Base-by-base conservation (phyloP, 2,888 invertebrate genomes). In the Merodon equestris region DNA sequence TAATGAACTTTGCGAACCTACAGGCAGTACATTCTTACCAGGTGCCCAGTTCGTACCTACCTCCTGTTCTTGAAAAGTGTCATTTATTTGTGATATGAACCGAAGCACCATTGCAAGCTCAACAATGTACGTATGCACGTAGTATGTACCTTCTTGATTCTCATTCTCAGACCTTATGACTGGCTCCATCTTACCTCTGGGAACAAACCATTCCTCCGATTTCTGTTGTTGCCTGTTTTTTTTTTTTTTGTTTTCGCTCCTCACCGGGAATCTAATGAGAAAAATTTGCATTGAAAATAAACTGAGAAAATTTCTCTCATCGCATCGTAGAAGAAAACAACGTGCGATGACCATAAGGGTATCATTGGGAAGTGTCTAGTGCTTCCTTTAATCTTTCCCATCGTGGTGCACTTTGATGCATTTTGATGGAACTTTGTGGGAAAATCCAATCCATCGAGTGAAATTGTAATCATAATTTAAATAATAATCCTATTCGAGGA, bases 401-500 rank as follows among this genome's bases (percentile, higher is more conserved):
- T 71, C 60, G 51, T 27, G 27, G 27, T 27, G 27, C 3, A 4
- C 27, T 4, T 4, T 27, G 27, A 27, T 27, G 27, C 27, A 27
- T 7, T 56, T 45, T 51, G 50, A 71, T 51, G 51, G 36, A 63
- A 56, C 56, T 64, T 71, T 71, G 76, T 76, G 76, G 56, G 66
- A 76, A 76, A 76, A 76, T 76, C 56, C 56, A 67, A 66, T 56
- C 56, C 44, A 61, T 47, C 71, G 45, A 27, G 45, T 50, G 45
- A 61, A 61, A 61, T 56, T 19, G 54, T 51, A 71, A 76, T 76
- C 71, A 70, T 70, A 61, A 70, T 64, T 44, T 27, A 27, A 27
- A 27, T 27, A 27, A 27, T 27, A 2, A 27, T 27, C 7, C 27
- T 27, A 27, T 4, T 7, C 3, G 7, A 27, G 27, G 27, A 27